Base-by-base conservation (phyloP, 2,797 vertebrate genomes). In the Percopsis omiscomaycus region DNA sequence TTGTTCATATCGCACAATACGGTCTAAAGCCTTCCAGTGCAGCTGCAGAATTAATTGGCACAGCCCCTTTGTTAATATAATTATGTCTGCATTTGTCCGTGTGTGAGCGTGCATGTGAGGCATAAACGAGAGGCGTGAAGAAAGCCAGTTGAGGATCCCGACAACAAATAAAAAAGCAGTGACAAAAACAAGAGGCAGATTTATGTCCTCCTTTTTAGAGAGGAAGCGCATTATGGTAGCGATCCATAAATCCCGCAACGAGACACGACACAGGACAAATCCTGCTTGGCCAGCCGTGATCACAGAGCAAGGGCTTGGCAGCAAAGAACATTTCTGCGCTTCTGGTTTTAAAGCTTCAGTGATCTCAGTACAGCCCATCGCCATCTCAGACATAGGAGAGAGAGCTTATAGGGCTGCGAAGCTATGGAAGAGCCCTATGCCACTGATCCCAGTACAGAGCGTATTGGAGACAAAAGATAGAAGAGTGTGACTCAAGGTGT, bases 171-270 rank as follows among this genome's bases (percentile, higher is more conserved):
- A 77, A 88, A 81, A 79, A 67, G 53, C 53, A 68, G 64, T 75
- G 69, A 83, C 65, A 66, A 74, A 77, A 77, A 82, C 61, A 79
- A 73, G 46, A 65, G 53, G 50, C 61, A 80, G 87, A 88, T 88
- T 87, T 85, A 89, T 89, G 76, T 68, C 67, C 63, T 64, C 46
- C 60, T 42, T 57, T 78, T 83, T 71, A 67, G 59, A 55, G 73
- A 77, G 81, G 76, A 83, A 83, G 77, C 84, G 78, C 82, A 84
- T 90, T 87, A 81, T 78, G 69, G 74, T 69, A 81, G 63, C 48
- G 59, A 80, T 81, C 77, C 44, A 84, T 89, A 89, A 92, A 91
- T 89, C 86, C 82, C 75, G 60, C 53, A 52, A 49, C 11, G 27
- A 76, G 75, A 66, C 73, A 66, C 75, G 51, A 81, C 62, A 50